Conservation (phyloP, 2,888 invertebrate species). For the Pimpla rufipes region DNA sequence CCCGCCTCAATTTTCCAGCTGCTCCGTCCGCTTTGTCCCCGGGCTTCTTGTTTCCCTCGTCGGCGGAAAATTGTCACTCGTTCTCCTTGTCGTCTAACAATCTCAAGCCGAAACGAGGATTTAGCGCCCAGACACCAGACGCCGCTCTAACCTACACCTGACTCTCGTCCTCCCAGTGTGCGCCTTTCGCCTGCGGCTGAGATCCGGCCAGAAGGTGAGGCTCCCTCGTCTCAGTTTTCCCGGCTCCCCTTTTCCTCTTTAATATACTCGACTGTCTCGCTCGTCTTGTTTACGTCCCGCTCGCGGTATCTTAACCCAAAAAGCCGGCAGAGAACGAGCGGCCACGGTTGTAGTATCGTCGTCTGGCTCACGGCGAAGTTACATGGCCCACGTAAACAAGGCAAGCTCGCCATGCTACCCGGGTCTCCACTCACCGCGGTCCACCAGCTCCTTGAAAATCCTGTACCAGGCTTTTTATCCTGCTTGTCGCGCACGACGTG, state of each 20-base stretch:
- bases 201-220: slow-evolving; percentile 21
- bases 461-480: slow-evolving; percentile 6
- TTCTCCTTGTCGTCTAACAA: slow-evolving; percentile 40
- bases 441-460: neutral
- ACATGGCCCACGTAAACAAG: neutral
- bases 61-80: slow-evolving; percentile 28
- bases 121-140: slow-evolving; percentile 22
- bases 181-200: neutral
- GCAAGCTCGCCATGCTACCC: neutral
- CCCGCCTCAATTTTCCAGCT: neutral
- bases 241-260: slow-evolving; percentile 18
- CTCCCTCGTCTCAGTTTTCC: slow-evolving; percentile 32
- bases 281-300: neutral
- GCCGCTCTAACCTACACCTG: slow-evolving; percentile 4
- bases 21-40: too few relatives aligned
- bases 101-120: slow-evolving; percentile 38
- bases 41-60: slow-evolving; percentile 20
- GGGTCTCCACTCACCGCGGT: neutral
- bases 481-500: neutral
- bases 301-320: neutral
- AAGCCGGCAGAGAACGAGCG: neutral
- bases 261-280: neutral
- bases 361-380: neutral
- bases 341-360: neutral
- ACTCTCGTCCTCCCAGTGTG: slow-evolving; percentile 11